phyloP scores from a whole-genome alignment of 2,797 vertebrate genomes.

The Melanotaenia maccullochi region DNA sequence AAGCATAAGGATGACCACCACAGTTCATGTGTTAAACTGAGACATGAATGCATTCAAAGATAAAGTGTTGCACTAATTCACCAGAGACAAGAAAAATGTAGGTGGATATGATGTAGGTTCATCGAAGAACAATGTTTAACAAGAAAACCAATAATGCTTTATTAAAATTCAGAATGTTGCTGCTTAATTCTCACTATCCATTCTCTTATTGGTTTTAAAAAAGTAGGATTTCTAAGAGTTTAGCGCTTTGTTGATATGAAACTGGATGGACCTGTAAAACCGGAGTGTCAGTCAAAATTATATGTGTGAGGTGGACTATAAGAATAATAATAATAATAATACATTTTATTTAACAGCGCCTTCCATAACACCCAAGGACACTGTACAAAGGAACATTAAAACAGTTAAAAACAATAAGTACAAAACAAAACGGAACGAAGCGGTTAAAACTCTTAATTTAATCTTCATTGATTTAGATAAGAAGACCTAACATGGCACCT shows the following conservation, averaged over 20 bases:
- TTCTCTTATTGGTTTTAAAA: not conserved
- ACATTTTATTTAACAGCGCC: no score
- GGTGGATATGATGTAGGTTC: not conserved
- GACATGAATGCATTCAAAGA: conserved; percentile 20
- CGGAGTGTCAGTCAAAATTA: not conserved
- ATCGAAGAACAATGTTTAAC: not conserved
- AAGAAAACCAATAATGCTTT: conserved; percentile 3
- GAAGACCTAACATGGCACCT: no score
- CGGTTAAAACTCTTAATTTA: not conserved
- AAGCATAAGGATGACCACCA: conserved; percentile 33
- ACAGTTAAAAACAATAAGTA: no score
- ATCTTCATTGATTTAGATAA: conserved; percentile 11
- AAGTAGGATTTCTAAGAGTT: no score
- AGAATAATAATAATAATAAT: not conserved
- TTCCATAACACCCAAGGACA: no score
- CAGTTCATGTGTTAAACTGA: conserved; percentile 14
- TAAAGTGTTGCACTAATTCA: conserved; percentile 4
- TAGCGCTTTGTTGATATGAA: no score
- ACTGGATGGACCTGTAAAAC: not conserved
- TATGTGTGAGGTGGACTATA: not conserved
- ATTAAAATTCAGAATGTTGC: not conserved
- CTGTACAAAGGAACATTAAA: no score
- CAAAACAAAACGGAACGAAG: no score
- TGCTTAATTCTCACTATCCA: not conserved
- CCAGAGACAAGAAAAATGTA: conserved; percentile 8